Evolutionary conservation across 23 tunicate genomes (phyloP), one percentile per base, ranked within the genome.

Genomic region (Halocynthia aurantium): DNA sequence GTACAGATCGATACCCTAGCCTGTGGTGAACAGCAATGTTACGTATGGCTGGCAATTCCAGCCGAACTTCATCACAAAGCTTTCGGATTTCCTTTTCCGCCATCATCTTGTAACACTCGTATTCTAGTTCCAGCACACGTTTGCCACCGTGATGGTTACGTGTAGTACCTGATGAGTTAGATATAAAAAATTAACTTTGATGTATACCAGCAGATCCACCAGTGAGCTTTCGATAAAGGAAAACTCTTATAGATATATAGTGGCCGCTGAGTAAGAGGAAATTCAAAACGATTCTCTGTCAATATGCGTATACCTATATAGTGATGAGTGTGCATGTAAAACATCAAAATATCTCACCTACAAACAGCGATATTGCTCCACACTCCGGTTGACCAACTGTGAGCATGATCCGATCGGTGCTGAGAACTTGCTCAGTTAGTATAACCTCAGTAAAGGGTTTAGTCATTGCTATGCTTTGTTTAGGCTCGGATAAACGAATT

Each of bases 31-130:
- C 76, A 13, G 67, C 86, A 52, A 91, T 81, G 61, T 85, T 75
- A 15, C 49, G 69, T 20, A 91, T 67, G 19, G 85, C 86, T 7
- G 73, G 72, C 84, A 81, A 82, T 57, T 77, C 73, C 22, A 63
- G 60, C 7, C 97, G 83, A 0, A 81, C 49, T 53, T 77, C 52
- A 10, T 77, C 77, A 77, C 97, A 91, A 7, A 91, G 85, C 65
- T 85, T 76, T 20, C 55, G 57, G 8, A 85, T 57, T 77, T 85
- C 75, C 67, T 91, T 91, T 52, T 81, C 60, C 0, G 97, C 97
- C 97, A 91, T 91, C 40, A 62, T 51, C 40, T 69, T 51, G 80
- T 91, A 91, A 72, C 97, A 85, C 73, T 91, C 97, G 55, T 91
- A 91, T 11, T 91, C 89, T 8, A 91, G 57, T 55, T 77, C 65